Base-by-base conservation (phyloP, 2,888 invertebrate species). In the Drosophila picticornis region DNA sequence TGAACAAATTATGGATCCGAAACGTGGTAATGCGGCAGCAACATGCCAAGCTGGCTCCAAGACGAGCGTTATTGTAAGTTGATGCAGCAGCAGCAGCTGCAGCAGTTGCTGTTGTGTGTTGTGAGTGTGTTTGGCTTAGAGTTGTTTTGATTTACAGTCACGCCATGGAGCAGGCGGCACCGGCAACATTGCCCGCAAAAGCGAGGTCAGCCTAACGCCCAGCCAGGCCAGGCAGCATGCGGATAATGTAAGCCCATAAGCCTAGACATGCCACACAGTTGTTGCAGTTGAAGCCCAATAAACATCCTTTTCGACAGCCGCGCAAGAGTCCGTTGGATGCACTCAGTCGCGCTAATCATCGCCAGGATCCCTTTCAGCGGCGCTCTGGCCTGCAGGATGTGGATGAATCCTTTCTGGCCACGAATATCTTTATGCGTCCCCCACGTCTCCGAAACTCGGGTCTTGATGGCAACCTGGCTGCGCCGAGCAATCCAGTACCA, bases 301-400 rank as follows among this genome's bases (percentile, higher is more conserved):
- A 32, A 55, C 4, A 2, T n/a, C 11, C 48, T 34, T 22, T 48
- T 46, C 36, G 60, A 60, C 57, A 90, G 90, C 59, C 80, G 9
- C 80, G 77, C 50, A 92, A 92, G 77, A 92, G 92, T 76, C 93
- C 92, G 0, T 72, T 92, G 64, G 92, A 92, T 80, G 91, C 93
- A 1, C 75, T 92, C 53, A 92, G 92, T 36, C 92, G 90, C 32
- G 25, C 71, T 1, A 91, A 84, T 7, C 64, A 77, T 32, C 81
- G 84, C 27, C 87, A 84, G 62, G 81, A 87, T 61, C 71, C 68
- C 6, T 70, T 84, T 38, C 92, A 90, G 58, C 92, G 91, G 22
- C 90, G 92, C 59, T 93, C 92, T 61, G 91, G 91, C 5, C 61
- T 92, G 32, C 91, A 92, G 84, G 91, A 92, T 72, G 91, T 92